Evolutionary conservation across 2,797 vertebrate genomes (phyloP), one percentile per base, ranked within the genome.

Genomic region (Pterois miles): DNA sequence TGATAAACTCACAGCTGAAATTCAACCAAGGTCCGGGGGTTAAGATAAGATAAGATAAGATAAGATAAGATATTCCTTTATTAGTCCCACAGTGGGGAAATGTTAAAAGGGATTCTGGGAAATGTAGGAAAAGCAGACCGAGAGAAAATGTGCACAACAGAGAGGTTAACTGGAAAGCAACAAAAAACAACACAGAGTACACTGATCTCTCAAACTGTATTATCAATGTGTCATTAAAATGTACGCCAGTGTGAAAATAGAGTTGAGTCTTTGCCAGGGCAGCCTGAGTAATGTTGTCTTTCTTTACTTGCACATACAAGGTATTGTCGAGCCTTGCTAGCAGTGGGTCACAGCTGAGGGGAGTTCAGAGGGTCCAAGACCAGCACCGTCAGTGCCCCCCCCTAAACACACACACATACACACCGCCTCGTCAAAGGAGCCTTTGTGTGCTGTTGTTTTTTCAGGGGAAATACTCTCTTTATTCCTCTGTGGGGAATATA

Each of bases 401-500:
- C 22, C 14, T 58, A 64, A 58, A 76, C 68, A 65, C 64, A 81
- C 74, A 74, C 63, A 83, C 33, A 85, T 53, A 72, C 67, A 69
- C 53, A 68, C 73, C 14, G 73, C 63, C 87, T 86, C 79, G 89
- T 98, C 96, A 98, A 98, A 95, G 94, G 91, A 87, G 83, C 93
- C 95, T 97, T 98, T 98, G 97, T 99, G 95, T 93, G 82, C 84
- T 36, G 84, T 53, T 94, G 92, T 96, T 96, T 97, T 98, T 97
- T 95, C 94, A 95, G 95, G 96, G 95, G 95, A 97, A 97, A 97
- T 95, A 94, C 94, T 96, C 94, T 95, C 95, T 97, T 97, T 97
- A 95, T 94, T 96, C 95, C 95, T 96, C 96, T 95, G 93, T 93
- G 90, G 96, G 96, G 96, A 97, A 97, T 96, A 97, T 95, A 96